phyloP scores from a whole-genome alignment of 2,888 invertebrate species.

The Corythucha ciliata region DNA sequence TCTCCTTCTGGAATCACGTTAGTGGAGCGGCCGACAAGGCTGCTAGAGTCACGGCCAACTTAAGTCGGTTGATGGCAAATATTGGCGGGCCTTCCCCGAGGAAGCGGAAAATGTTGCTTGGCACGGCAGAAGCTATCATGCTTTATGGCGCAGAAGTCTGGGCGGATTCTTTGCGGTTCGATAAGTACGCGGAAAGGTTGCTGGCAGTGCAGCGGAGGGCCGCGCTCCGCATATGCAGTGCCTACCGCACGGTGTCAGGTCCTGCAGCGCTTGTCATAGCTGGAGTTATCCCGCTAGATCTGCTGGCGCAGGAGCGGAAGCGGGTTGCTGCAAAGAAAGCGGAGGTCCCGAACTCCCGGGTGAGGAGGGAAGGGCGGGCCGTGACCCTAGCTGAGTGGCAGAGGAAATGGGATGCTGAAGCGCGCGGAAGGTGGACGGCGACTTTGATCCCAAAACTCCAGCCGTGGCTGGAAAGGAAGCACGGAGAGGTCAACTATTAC shows the following conservation, averaged over 20 bases:
- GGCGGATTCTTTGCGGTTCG: not conserved
- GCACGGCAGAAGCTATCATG: conserved; percentile 6
- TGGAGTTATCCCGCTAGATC: not conserved
- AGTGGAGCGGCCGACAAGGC: conserved; percentile 28
- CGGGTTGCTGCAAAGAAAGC: not conserved
- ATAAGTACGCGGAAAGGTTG: too few relatives aligned
- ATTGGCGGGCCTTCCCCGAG: conserved; percentile 26
- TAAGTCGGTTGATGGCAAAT: conserved; percentile 30
- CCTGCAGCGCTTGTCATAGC: conserved; percentile 2
- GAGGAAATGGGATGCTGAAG: conserved; percentile 26
- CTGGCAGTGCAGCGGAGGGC: conserved; percentile 10
- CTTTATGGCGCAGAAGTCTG: conserved; percentile 4
- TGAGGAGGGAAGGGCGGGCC: not conserved
- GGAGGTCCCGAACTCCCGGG: conserved; percentile 5
- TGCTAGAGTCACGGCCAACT: conserved; percentile 24
- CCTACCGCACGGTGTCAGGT: conserved; percentile 22
- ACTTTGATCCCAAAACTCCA: conserved; percentile 26
- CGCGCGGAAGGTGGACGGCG: conserved; percentile 30
- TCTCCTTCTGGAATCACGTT: conserved; percentile 31
- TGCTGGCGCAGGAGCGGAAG: not conserved
- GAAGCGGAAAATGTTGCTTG: conserved; percentile 23
- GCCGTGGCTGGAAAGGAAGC: conserved; percentile 27
- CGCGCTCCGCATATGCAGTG: conserved; percentile 27
- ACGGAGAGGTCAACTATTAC: conserved; percentile 29
- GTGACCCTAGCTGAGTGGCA: conserved; percentile 27